Conservation (phyloP, 2,113 vertebrate genomes). For the Alethe castanea region DNA sequence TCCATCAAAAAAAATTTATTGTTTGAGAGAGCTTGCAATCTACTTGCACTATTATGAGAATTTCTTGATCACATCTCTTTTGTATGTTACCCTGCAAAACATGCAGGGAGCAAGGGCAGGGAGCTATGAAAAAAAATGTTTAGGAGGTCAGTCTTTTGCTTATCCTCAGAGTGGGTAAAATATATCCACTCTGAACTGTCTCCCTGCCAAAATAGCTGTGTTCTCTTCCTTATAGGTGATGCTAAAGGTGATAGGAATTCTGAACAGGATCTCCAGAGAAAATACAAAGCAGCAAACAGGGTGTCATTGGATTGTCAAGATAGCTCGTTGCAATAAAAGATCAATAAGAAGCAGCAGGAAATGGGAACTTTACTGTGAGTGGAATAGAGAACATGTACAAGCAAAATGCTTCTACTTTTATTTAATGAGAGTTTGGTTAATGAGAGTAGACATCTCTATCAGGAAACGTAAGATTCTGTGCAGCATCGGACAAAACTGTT, state of each 20-base stretch:
- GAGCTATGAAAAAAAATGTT: neutral
- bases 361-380: neutral
- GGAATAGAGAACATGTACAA: neutral
- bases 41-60: neutral
- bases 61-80: neutral
- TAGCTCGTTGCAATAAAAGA: neutral
- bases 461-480: neutral
- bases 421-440: neutral
- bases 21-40: neutral
- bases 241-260: neutral
- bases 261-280: neutral
- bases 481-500: neutral
- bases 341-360: slow-evolving; percentile 16
- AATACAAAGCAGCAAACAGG: neutral
- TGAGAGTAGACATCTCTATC: neutral
- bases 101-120: neutral
- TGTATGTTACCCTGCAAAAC: neutral
- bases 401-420: neutral
- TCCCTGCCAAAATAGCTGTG: neutral
- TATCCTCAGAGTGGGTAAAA: neutral
- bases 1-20: neutral
- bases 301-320: neutral
- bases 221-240: neutral
- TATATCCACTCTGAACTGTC: neutral
- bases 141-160: neutral